These are phyloP conservation scores for Poliocrania exsul DNA, from an alignment of 2,797 vertebrate genomes.

Conservation along the genomic window DNA sequence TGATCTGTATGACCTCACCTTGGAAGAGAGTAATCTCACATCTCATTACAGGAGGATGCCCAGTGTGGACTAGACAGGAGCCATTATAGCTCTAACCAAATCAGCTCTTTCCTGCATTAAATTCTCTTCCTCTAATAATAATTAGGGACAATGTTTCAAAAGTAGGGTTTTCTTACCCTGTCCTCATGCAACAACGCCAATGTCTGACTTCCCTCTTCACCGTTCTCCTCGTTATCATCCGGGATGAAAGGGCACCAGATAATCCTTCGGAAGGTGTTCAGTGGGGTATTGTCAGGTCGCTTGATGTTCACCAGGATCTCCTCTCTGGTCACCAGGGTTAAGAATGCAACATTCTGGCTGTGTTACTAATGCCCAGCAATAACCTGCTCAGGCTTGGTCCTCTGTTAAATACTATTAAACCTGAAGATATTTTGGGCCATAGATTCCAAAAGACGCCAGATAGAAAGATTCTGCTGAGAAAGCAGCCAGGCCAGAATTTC, in stretches of 20 bases:
- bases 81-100: neutral
- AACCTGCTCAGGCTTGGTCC: neutral
- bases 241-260: constrained; percentile 98
- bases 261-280: constrained; percentile 91
- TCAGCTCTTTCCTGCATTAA: neutral
- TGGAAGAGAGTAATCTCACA: neutral
- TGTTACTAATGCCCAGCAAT: neutral
- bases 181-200: constrained; percentile 94
- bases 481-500: neutral
- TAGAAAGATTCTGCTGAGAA: neutral
- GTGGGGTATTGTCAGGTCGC: constrained; percentile 84
- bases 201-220: constrained; percentile 91
- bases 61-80: neutral
- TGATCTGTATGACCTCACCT: neutral
- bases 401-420: neutral
- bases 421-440: neutral
- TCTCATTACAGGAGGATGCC: neutral
- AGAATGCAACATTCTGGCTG: constrained; percentile 27
- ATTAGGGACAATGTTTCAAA: accelerated
- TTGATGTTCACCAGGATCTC: constrained; percentile 91
- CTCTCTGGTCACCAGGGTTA: constrained; percentile 85
- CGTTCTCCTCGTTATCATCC: constrained; percentile 91
- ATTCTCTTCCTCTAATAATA: neutral
- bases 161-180: constrained; percentile 78
- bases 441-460: neutral